A percentile compares a stretch with the other conserved stretches of the same genome.
Conservation (phyloP, 2,888 invertebrate species). For the Congeria kusceri region DNA sequence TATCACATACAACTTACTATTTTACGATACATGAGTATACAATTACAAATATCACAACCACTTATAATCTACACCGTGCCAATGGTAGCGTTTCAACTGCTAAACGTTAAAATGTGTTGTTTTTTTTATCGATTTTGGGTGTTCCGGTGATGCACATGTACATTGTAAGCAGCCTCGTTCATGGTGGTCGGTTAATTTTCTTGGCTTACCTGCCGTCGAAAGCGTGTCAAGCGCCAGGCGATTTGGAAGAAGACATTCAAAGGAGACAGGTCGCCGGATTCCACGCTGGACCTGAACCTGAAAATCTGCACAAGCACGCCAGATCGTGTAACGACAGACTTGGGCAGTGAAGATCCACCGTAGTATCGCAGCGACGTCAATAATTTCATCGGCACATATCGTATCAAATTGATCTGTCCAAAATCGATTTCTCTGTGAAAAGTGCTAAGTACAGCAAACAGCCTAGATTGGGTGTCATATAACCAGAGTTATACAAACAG, state of each 20-base stretch:
- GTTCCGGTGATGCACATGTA: no score
- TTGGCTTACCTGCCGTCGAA: no score
- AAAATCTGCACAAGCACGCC: conserved; percentile 83
- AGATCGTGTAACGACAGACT: conserved; percentile 68
- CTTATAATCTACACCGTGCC: no score
- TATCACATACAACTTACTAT: no score
- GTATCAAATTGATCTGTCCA: conserved; percentile 92
- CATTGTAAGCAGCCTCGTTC: no score
- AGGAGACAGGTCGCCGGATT: conserved; percentile 62
- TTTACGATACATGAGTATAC: no score
- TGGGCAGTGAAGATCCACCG: conserved; percentile 5
- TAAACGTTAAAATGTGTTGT: no score
- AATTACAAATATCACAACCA: no score
- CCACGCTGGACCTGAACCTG: conserved; percentile 62
- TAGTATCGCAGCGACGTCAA: conserved; percentile 92
- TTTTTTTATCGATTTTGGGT: no score
- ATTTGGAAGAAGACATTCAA: conserved; percentile 51
- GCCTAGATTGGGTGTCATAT: conserved; percentile 79
- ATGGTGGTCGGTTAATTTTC: no score
- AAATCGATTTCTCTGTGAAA: conserved; percentile 90
- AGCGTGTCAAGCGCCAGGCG: conserved; percentile 47
- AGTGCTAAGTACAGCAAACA: conserved; percentile 86
- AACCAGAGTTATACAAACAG: conserved; percentile 87
- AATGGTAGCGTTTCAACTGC: no score
- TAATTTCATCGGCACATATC: conserved; percentile 93